Base-by-base conservation (phyloP, 2,113 vertebrate species). In the Perccottus glenii region DNA sequence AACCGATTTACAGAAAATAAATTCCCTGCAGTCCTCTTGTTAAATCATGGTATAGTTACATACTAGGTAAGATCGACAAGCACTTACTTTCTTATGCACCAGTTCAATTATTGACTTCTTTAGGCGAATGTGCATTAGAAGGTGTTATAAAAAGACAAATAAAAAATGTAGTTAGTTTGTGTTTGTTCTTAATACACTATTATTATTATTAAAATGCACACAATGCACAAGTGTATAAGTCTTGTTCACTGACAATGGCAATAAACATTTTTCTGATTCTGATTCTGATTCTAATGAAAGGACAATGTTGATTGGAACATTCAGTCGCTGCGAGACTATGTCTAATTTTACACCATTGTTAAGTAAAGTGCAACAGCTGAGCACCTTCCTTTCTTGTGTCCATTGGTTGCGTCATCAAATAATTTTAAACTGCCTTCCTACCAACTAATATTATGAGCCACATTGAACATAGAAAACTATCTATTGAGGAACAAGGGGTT, bases 1-100 rank as follows among this genome's bases (percentile, higher is more conserved):
- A 56, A 53, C 14, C 46, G 45, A 72, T 67, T 80, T 57, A 59
- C n/a, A 47, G 9, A 15, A 63, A 78, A 64, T 70, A 61, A 58
- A 75, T 43, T 58, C 56, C 38, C 61, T 57, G 56, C 58, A 61
- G 57, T 63, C 35, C 51, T 6, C 16, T 40, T 48, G 32, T 61
- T 70, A 59, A 46, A 55, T 68, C 57, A 33, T 6, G 5, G 46
- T 35, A 38, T 32, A 51, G 46, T 72, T 51, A 53, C 43, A 32
- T 40, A 9, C 32, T n/a, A 9, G 50, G 32, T 70, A 52, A 64
- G 67, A 69, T 63, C 59, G 46, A 63, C 8, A 16, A 14, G 55
- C 35, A 56, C 4, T 51, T 15, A 45, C 44, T 35, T 64, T 75
- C 50, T 58, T 16, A 15, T 6, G 10, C 5, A 4, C 8, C 14